These are phyloP conservation scores for Phortica variegata DNA, from an alignment of 1,140 invertebrate genomes.

Conservation along the genomic window DNA sequence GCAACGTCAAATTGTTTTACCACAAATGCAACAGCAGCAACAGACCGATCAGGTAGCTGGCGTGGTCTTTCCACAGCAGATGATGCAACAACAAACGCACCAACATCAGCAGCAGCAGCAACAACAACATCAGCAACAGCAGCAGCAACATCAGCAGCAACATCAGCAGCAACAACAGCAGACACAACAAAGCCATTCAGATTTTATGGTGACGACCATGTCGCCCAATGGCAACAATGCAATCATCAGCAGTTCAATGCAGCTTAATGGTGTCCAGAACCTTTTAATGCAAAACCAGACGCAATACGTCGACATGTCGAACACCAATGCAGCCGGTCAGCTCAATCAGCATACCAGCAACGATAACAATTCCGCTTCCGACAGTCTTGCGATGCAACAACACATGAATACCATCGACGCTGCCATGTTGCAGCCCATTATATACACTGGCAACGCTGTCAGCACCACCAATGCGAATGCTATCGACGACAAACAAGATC, in stretches of 20 bases:
- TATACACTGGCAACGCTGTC: slow-evolving; percentile 13
- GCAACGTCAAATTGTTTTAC: slow-evolving; percentile 37
- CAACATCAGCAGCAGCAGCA: slow-evolving; percentile 20
- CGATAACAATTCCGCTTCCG: slow-evolving; percentile 32
- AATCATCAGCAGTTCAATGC: slow-evolving; percentile 10
- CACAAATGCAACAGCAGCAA: slow-evolving; percentile 12
- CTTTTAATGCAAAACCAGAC: slow-evolving; percentile 21
- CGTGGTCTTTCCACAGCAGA: slow-evolving; percentile 8
- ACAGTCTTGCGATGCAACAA: slow-evolving; percentile 15
- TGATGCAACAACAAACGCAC: slow-evolving; percentile 5
- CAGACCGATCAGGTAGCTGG: slow-evolving; percentile 21
- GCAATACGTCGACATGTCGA: neutral
- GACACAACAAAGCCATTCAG: slow-evolving; percentile 3
- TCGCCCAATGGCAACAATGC: neutral
- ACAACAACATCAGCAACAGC: slow-evolving; percentile 19
- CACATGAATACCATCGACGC: slow-evolving; percentile 4
- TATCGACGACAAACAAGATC: neutral
- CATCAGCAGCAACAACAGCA: slow-evolving; percentile 21
- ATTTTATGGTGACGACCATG: too few species aligned
- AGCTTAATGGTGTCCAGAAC: slow-evolving; percentile 11
- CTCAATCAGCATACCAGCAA: slow-evolving; percentile 24
- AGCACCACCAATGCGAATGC: slow-evolving; percentile 11
- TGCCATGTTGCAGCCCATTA: slow-evolving; percentile 29
- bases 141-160: slow-evolving; percentile 12
- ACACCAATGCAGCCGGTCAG: slow-evolving; percentile 8